Evolutionary conservation across 2,113 vertebrate species (phyloP).

Genomic region (Hippocampus guttulatus): DNA sequence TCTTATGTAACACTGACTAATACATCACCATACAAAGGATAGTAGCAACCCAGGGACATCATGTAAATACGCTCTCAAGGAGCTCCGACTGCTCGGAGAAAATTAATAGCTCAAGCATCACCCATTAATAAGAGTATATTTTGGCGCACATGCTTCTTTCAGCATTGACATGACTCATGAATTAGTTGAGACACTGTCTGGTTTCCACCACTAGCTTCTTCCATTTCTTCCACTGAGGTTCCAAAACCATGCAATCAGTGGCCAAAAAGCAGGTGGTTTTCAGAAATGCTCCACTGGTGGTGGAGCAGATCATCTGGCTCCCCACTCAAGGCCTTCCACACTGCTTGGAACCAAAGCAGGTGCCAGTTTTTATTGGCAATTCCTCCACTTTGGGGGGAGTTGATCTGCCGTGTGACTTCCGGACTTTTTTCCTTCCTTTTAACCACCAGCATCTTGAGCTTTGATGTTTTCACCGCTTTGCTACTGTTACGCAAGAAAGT

Average conservation of each 20-base stretch:
- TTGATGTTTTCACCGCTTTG: neutral
- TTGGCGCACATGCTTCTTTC: neutral
- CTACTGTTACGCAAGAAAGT: neutral
- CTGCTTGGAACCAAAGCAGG: slow-evolving; percentile 1
- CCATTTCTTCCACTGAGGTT: slow-evolving; percentile 2
- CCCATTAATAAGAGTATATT: neutral
- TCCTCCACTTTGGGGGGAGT: neutral
- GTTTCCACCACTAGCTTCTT: slow-evolving; percentile 3
- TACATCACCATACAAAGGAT: too few relatives aligned
- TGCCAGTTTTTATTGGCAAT: neutral
- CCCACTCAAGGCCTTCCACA: neutral
- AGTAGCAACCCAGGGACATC: neutral
- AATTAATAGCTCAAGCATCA: neutral
- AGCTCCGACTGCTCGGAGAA: neutral
- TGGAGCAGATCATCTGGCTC: slow-evolving; percentile 4
- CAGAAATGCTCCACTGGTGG: neutral
- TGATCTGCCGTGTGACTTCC: neutral
- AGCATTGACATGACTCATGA: neutral
- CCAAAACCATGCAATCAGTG: neutral
- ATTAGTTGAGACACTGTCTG: slow-evolving; percentile 5
- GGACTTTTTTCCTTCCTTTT: neutral
- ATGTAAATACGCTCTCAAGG: neutral
- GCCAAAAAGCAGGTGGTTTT: slow-evolving; percentile 3
- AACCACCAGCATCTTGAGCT: neutral
- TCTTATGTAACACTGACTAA: too few relatives aligned